Base-by-base conservation (phyloP, 1,140 invertebrate genomes). In the Popillia japonica region DNA sequence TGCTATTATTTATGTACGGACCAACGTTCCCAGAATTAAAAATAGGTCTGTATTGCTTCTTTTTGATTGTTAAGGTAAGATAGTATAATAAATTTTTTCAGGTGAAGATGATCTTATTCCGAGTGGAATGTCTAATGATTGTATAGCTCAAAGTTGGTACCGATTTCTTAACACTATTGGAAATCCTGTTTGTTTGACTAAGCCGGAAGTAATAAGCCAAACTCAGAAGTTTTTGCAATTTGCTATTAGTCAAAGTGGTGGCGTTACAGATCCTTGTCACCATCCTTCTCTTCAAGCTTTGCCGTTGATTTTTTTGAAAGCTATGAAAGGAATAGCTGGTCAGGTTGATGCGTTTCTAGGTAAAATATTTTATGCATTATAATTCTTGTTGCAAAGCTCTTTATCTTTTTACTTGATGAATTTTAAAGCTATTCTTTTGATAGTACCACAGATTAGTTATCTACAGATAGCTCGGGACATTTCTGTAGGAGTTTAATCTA, bases 281-380 rank as follows among this genome's bases (percentile, higher is more conserved):
- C 97, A 98, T 89, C 95, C 96, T 0, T 98, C 96, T 87, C 88
- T 99, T n/a, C 90, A 92, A 81, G 89, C 91, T 72, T 88, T 99
- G 80, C 97, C 97, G 2, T 89, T 92, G 64, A 98, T 98, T 82
- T 99, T 99, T 89, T 90, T 95, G 55, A 96, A 96, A 87, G 96
- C 97, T 9, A 97, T 99, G 89, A 95, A 94, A 88, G 97, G 97
- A 7, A 91, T 99, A 78, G 95, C 97, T 7, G 93, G 93, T 48
- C 93, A 98, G 85, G 96, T 99, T 10, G 97, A 99, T 89, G 96
- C 97, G 20, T 99, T 99, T 89, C 87, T 99, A 80, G 97, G 97
- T 97, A 91, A 90, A 88, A 80, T 72, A 68, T 41, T 40, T 11
- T 17, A 0, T 77, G 3, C 1, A 40, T 22, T 8, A 40, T 0